A percentile compares a stretch with the other conserved stretches of the same genome.
These are phyloP conservation scores for Vollenhovia emeryi DNA, from an alignment of 1,140 invertebrate species.

Conservation along the genomic window DNA sequence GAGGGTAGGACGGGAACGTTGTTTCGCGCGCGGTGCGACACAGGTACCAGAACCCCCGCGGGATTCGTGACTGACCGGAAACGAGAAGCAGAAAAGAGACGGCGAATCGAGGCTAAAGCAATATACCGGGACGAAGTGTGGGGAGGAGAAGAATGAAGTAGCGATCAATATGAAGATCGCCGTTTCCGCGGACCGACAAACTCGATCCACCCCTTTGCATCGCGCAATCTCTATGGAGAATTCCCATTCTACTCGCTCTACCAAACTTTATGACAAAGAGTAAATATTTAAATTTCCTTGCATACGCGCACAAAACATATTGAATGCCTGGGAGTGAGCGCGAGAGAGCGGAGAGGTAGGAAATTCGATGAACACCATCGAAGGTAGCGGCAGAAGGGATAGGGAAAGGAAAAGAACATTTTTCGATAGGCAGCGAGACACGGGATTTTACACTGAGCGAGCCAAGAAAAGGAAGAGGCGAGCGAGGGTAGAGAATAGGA, in stretches of 20 bases:
- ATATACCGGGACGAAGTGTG: neutral
- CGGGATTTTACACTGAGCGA: constrained; percentile 40
- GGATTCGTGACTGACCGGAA: constrained; percentile 39
- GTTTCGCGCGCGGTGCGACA: constrained; percentile 29
- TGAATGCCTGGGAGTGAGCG: constrained; percentile 15
- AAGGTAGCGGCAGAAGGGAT: neutral
- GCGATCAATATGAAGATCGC: constrained; percentile 53
- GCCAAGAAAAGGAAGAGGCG: neutral
- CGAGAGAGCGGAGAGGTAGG: constrained; percentile 7
- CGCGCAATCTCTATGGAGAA: constrained; percentile 53
- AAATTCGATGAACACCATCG: constrained; percentile 53
- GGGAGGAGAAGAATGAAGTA: constrained; percentile 25
- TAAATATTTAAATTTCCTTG: constrained; percentile 60
- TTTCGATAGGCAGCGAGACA: constrained; percentile 46
- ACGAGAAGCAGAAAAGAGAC: constrained; percentile 37
- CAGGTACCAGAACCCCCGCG: constrained; percentile 12
- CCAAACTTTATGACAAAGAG: constrained; percentile 60
- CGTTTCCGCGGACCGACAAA: constrained; percentile 53
- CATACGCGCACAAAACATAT: constrained; percentile 55
- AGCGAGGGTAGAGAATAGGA: neutral
- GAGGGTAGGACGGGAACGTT: constrained; percentile 24
- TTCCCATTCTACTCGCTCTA: constrained; percentile 40
- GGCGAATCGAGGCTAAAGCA: constrained; percentile 29
- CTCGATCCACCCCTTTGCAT: constrained; percentile 44
- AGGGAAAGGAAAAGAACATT: constrained; percentile 13